Percentiles rank a stretch among this genome's conserved stretches.
These are phyloP conservation scores for Pachydiplax longipennis DNA, from an alignment of 2,888 invertebrate genomes.

Conservation along the genomic window DNA sequence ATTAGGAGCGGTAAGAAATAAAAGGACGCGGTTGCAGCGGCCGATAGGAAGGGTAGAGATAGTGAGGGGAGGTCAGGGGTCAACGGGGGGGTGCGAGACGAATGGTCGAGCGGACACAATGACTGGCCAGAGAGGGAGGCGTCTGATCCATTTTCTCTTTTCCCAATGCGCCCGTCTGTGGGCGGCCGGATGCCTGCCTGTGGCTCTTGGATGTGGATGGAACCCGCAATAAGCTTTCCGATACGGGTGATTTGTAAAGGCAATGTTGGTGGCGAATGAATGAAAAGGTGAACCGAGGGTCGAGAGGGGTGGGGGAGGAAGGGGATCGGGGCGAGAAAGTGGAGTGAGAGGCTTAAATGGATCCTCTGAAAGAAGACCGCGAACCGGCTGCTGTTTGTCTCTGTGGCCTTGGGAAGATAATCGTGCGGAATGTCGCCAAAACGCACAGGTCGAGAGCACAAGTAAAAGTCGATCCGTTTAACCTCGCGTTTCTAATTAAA, in stretches of 20 bases:
- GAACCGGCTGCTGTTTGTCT: no score
- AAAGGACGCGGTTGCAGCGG: neutral
- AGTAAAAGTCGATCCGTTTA: no score
- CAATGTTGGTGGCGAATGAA: neutral
- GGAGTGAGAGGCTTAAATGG: no score
- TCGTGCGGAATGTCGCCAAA: no score
- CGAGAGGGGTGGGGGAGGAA: neutral
- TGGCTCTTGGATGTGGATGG: neutral
- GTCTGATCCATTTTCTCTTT: neutral
- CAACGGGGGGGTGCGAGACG: neutral
- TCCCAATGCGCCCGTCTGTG: neutral
- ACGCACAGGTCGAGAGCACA: no score
- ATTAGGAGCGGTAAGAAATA: neutral
- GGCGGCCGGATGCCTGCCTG: neutral
- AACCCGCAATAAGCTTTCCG: neutral
- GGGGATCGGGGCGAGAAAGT: neutral
- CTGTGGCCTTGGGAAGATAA: no score
- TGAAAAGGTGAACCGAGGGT: neutral
- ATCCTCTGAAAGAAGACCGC: no score
- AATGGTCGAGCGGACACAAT: neutral
- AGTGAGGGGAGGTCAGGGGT: neutral
- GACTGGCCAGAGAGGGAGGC: neutral
- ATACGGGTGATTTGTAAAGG: conserved; percentile 1
- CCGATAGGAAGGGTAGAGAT: neutral
- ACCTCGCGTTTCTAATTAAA: no score